These are phyloP conservation scores for Nemopilema nomurai DNA, from an alignment of 30 jellyfish, hydroid and myxozoan species.

Conservation along the genomic window DNA sequence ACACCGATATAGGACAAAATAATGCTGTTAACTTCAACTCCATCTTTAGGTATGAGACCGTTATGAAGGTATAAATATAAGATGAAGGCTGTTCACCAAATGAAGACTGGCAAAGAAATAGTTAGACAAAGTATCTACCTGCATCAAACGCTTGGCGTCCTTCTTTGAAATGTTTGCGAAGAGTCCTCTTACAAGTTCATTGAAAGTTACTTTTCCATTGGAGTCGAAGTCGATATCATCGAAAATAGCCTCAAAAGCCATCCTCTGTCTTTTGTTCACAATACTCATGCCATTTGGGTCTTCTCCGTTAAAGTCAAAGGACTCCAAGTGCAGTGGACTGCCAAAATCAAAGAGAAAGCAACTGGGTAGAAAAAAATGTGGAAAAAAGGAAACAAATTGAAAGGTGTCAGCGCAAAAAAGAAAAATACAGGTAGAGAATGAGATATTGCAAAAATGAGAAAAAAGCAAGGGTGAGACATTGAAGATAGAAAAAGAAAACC, in stretches of 20 bases:
- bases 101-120: neutral
- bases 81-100: no score
- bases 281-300: constrained; percentile 10
- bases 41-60: no score
- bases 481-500: neutral
- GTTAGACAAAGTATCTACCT: constrained; percentile 3
- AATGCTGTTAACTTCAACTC: no score
- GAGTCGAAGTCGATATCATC: constrained; percentile 40
- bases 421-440: no score
- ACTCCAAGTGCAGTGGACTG: constrained; percentile 9
- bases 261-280: constrained; percentile 9
- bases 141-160: constrained; percentile 49
- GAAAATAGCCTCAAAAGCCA: constrained; percentile 52
- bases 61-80: no score
- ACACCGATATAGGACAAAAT: no score
- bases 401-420: no score
- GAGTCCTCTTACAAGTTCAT: constrained; percentile 36
- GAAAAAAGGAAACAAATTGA: no score
- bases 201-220: constrained; percentile 31
- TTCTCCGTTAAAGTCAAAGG: neutral
- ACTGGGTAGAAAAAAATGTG: neutral
- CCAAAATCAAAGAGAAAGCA: neutral
- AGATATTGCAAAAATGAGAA: no score
- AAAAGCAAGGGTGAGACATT: no score
- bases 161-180: constrained; percentile 48